These are phyloP conservation scores for Bovichtus variegatus DNA, from an alignment of 2,797 vertebrate species.

Conservation along the genomic window DNA sequence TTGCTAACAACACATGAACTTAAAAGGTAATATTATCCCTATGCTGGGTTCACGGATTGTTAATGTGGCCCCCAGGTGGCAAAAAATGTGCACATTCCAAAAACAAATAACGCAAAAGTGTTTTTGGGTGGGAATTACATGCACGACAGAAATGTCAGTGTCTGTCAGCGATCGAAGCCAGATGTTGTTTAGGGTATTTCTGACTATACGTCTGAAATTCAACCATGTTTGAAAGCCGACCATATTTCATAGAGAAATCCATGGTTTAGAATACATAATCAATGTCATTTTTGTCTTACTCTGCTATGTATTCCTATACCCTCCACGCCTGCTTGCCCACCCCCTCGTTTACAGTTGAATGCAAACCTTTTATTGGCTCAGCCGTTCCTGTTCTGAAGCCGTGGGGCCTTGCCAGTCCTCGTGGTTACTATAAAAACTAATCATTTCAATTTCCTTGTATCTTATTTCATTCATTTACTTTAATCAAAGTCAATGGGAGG, in stretches of 20 bases:
- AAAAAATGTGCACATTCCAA: constrained; percentile 13
- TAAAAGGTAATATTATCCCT: neutral
- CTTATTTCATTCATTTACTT: constrained; percentile 85
- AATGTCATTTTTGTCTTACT: constrained; percentile 77
- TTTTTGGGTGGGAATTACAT: constrained; percentile 49
- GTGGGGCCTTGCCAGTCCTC: constrained; percentile 63
- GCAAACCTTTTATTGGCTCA: constrained; percentile 71
- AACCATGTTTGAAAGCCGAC: constrained; percentile 66
- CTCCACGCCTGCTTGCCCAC: constrained; percentile 44
- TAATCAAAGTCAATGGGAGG: constrained; percentile 82
- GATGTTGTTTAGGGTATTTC: constrained; percentile 66
- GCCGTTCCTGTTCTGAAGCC: constrained; percentile 62
- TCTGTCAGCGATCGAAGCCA: constrained; percentile 71
- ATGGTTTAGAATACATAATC: constrained; percentile 66
- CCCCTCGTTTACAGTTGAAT: constrained; percentile 74
- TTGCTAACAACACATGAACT: neutral
- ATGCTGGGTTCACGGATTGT: neutral
- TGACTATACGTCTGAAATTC: constrained; percentile 55
- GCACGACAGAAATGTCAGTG: constrained; percentile 56
- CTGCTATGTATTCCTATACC: constrained; percentile 51
- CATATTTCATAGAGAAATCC: constrained; percentile 62
- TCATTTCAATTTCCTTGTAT: constrained; percentile 86
- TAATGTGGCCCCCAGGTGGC: neutral
- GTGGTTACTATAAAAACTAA: constrained; percentile 83
- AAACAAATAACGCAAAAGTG: constrained; percentile 33